Evolutionary conservation across 2,797 vertebrate species (phyloP), one percentile per base, ranked within the genome.

Genomic region (Myotis findleyi): DNA sequence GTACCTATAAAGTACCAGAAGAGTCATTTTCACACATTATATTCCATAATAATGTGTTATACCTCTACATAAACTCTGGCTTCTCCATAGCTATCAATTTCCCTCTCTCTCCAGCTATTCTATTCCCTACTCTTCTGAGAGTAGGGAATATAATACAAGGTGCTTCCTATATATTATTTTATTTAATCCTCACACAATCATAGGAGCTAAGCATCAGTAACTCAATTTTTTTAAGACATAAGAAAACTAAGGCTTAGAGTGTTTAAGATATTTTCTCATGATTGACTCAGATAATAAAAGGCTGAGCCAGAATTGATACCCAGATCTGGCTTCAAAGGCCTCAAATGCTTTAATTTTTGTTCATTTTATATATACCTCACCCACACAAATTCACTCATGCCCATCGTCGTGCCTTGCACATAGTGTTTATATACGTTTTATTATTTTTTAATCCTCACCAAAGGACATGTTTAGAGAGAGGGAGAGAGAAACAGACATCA

Each of bases 211-310:
- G 44, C 27, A 49, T 72, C 11, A 66, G n/a, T 57, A 66, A 81
- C 21, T 4, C 5, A 41, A 2, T 64, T 83, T 94, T 94, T 90
- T 96, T 93, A 93, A 89, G 49, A 49, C 6, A 44, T 13, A 44
- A 68, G 41, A 72, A 72, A 92, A 89, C 18, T 11, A 94, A 79
- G 51, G 10, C 62, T 79, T 36, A 75, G 17, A 30, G 25, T 64
- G 1, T 36, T 33, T 77, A 79, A 75, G 23, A 71, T 62, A 66
- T 18, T 69, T 85, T 55, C 20, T 1, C 5, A 41, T 36, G 66
- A 27, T 64, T 66, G 44, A 77, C 44, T 53, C 7, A 79, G n/a
- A 64, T 51, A 69, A 82, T 51, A 47, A 88, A 87, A 68, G 4
- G 2, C 6, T 53, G 20, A 85, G 27, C 18, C 30, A 77, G 20